phyloP scores from a whole-genome alignment of 2,113 vertebrate species.

The human region GRCh38 chr2:27930001-27930500 shows the following conservation, averaged over 20 bases:
- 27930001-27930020: background rate
- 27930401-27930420: background rate
- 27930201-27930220: background rate
- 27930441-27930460: background rate
- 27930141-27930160: background rate
- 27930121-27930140: background rate
- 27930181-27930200: background rate
- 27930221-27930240: background rate
- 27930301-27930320: background rate
- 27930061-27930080: constrained; percentile 35
- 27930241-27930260: background rate
- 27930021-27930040: background rate
- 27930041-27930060: background rate
- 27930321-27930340: background rate
- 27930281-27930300: background rate
- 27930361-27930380: background rate
- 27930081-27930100: background rate
- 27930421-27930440: background rate
- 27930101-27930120: background rate
- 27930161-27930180: background rate
- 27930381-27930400: background rate
- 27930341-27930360: background rate
- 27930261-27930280: background rate
- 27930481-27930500: background rate
- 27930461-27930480: background rate